Evolutionary conservation across 2,888 invertebrate genomes (phyloP), one percentile per base, ranked within the genome.

Genomic region (Hirtodrosophila confusa): DNA sequence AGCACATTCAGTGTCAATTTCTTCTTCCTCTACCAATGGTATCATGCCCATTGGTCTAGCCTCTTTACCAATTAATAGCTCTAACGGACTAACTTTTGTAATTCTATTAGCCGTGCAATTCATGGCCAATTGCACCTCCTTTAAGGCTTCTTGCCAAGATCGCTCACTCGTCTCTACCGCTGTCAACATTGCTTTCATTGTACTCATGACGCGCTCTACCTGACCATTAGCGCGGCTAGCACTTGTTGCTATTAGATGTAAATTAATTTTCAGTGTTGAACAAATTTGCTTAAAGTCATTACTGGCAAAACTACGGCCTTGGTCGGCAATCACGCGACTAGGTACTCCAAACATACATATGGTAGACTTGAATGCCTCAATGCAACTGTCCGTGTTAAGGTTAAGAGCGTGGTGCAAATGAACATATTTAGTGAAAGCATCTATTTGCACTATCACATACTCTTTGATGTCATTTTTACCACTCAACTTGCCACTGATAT

Each of bases 1-100:
- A 5, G n/a, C n/a, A 6, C n/a, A n/a, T 12, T 37, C 11, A n/a
- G 12, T 40, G 12, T 49, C 43, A 36, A 49, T 57, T 1, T 48
- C 35, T 12, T 12, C 48, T 48, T 56, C 56, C 23, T 57, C 49
- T 43, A 31, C 9, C 29, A 53, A 8, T 10, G 44, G 44, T 37
- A 44, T 36, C 44, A 53, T 43, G 36, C 36, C 44, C 31, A 45
- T 12, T 12, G 39, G 39, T 39, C 39, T 39, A 35, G 44, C 51
- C 27, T 60, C 51, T 31, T 45, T 51, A 27, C 58, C 58, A 39
- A 45, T 60, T 45, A 51, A 17, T 27, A 60, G 33, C 11, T 60
- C 45, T 27, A 60, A 45, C 9, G 39, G 43, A n/a, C n/a, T n/a
- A n/a, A n/a, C n/a, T n/a, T n/a, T n/a, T n/a, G n/a, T n/a, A n/a